Percentiles rank a stretch among this genome's conserved stretches.
Evolutionary conservation across 2,113 vertebrate species (phyloP).

Genomic region (Heloderma charlesbogerti): DNA sequence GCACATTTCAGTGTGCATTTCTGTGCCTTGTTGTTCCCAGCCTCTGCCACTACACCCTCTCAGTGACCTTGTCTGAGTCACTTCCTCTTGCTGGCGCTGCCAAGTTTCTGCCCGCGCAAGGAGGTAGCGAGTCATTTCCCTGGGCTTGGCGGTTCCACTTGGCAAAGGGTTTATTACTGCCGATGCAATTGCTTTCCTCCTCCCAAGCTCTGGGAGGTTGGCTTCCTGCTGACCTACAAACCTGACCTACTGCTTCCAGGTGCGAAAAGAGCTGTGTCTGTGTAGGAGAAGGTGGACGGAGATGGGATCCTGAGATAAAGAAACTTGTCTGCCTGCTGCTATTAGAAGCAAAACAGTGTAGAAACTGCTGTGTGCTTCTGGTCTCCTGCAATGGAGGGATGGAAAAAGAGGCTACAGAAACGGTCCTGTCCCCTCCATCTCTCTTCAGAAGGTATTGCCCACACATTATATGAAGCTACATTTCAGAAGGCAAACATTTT

Average conservation of each 20-base stretch:
- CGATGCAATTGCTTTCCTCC: too few relatives aligned
- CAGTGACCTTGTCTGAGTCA: background rate
- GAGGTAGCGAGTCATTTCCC: background rate
- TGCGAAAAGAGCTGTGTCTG: background rate
- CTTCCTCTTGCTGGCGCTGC: background rate
- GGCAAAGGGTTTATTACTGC: background rate
- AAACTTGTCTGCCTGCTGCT: background rate
- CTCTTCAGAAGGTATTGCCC: too few relatives aligned
- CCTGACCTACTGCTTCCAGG: background rate
- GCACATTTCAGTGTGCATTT: background rate
- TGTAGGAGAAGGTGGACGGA: background rate
- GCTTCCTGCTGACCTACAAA: slow-evolving; percentile 1
- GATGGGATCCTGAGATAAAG: too few relatives aligned
- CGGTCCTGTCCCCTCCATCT: background rate
- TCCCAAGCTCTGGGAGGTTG: too few relatives aligned
- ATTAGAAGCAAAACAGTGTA: background rate
- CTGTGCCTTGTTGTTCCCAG: background rate
- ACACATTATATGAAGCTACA: too few relatives aligned
- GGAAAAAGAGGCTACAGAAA: background rate
- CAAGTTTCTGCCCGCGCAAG: background rate
- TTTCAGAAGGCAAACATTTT: too few relatives aligned
- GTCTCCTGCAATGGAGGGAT: background rate
- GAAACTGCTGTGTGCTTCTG: background rate
- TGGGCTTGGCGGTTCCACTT: background rate
- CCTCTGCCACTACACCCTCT: slow-evolving; percentile 3